A percentile compares a stretch with the other conserved stretches of the same genome.
Conservation (phyloP, 2,888 invertebrate genomes). For the Germaria angustata region DNA sequence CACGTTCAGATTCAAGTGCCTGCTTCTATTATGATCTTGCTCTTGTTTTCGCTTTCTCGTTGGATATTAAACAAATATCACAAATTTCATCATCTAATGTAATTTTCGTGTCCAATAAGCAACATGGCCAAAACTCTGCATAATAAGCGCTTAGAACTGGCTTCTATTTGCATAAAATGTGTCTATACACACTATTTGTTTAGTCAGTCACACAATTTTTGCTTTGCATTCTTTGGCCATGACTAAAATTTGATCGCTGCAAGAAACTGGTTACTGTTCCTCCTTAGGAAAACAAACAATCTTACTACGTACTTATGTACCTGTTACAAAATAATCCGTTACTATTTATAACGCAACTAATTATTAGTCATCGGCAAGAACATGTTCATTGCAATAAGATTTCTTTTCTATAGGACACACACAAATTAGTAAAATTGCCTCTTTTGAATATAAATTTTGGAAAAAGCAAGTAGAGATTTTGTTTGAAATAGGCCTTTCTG, state of each 20-base stretch:
- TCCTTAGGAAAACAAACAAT: not conserved
- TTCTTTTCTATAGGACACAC: not conserved
- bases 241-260: constrained; percentile 33
- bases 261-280: constrained; percentile 28
- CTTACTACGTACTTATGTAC: not conserved
- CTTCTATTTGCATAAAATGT: not conserved
- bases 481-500: too few species aligned
- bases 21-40: not conserved
- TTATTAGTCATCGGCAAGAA: not conserved
- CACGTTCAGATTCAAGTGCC: constrained; percentile 16
- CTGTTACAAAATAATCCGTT: not conserved
- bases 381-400: not conserved
- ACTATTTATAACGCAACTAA: not conserved
- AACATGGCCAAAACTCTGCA: too few species aligned
- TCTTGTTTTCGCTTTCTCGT: constrained; percentile 3
- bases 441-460: too few species aligned
- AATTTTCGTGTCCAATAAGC: too few species aligned
- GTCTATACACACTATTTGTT: not conserved
- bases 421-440: too few species aligned
- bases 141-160: not conserved
- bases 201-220: constrained; percentile 11
- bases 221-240: constrained; percentile 34
- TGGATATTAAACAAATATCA: not conserved
- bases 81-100: not conserved
- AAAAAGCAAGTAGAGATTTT: too few species aligned